A percentile compares a stretch with the other conserved stretches of the same genome.
Conservation (phyloP, 2,888 invertebrate species). For the Chymomyza fuscimana region DNA sequence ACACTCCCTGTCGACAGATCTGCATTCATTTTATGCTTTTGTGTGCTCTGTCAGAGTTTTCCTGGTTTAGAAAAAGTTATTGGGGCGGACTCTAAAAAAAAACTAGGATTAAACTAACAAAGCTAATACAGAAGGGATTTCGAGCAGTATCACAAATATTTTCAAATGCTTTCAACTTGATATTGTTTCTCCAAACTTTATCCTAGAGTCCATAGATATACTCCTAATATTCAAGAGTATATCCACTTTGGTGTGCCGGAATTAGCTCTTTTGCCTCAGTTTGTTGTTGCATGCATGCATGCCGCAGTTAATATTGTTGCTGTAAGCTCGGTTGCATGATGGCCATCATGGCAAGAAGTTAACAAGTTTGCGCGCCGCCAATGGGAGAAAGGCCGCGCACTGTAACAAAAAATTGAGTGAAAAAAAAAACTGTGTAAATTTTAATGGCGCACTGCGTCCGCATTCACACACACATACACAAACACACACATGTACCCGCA, state of each 20-base stretch:
- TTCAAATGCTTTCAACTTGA: no score
- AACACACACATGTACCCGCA: slow-evolving; percentile 17
- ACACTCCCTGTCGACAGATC: no score
- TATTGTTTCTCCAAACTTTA: no score
- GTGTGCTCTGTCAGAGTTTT: no score
- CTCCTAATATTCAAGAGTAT: neutral
- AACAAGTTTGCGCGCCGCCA: slow-evolving; percentile 72
- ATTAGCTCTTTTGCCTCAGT: neutral
- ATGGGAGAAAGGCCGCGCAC: slow-evolving; percentile 68
- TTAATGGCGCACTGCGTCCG: slow-evolving; percentile 68
- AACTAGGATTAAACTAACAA: no score
- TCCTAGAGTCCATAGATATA: neutral
- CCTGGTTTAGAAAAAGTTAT: no score
- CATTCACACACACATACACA: slow-evolving; percentile 22
- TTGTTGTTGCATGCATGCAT: slow-evolving; percentile 38
- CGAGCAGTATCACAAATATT: no score
- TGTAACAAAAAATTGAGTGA: slow-evolving; percentile 30
- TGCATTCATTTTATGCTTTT: no score
- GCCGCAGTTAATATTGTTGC: slow-evolving; percentile 16
- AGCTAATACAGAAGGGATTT: no score
- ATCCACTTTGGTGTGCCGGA: neutral
- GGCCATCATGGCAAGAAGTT: slow-evolving; percentile 71
- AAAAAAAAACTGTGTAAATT: slow-evolving; percentile 68
- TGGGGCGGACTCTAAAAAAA: no score
- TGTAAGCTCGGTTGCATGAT: slow-evolving; percentile 63